Percentiles rank a stretch among this genome's conserved stretches.
phyloP scores from a whole-genome alignment of 2,113 vertebrate genomes.

The Microcebus ravelobensis region DNA sequence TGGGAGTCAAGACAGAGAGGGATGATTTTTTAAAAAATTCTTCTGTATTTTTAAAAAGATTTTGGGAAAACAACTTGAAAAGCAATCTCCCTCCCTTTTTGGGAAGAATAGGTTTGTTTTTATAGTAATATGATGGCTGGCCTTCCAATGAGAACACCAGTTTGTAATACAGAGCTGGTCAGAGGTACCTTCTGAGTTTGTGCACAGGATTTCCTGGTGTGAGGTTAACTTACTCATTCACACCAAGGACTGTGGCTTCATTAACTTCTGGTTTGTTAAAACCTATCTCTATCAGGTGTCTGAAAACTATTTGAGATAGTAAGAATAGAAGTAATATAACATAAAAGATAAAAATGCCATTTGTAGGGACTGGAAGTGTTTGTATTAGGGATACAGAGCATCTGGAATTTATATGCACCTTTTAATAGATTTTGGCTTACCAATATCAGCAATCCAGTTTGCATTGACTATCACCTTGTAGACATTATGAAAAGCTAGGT shows the following conservation, averaged over 20 bases:
- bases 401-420: slow-evolving; percentile 11
- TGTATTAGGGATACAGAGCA: background rate
- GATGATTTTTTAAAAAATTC: background rate
- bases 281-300: background rate
- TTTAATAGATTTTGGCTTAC: background rate
- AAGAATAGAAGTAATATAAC: background rate
- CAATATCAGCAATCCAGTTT: background rate
- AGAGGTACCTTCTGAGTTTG: background rate
- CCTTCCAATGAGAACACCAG: background rate
- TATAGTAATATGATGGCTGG: background rate
- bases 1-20: background rate
- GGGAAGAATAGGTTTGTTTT: background rate
- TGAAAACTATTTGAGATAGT: background rate
- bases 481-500: background rate
- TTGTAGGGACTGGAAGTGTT: background rate
- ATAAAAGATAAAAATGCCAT: background rate
- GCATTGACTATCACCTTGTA: background rate
- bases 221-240: background rate
- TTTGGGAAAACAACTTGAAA: background rate
- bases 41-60: background rate
- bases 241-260: background rate
- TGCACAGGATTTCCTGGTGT: background rate
- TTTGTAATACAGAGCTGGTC: background rate
- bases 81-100: background rate
- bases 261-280: background rate